Conservation (phyloP, 2,888 invertebrate species). For the Eupithecia subfuscata region DNA sequence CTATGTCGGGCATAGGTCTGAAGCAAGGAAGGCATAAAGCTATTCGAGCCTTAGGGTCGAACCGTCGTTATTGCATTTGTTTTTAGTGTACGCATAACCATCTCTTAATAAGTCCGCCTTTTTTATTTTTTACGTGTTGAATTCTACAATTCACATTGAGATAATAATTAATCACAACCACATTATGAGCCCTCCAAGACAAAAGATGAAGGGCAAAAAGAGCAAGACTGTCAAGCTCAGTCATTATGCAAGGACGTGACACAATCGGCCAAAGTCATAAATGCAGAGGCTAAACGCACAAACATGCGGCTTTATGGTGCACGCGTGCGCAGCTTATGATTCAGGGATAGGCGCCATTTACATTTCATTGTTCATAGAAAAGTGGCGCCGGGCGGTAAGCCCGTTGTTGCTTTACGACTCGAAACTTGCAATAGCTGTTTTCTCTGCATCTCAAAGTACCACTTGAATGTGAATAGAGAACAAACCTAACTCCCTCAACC, state of each 20-base stretch:
- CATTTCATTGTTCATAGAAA: slow-evolving; percentile 81
- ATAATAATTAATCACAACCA: too few species aligned
- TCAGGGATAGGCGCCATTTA: slow-evolving; percentile 75
- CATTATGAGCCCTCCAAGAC: too few species aligned
- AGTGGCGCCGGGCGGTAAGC: slow-evolving; percentile 74
- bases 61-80: too few species aligned
- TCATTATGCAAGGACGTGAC: slow-evolving; percentile 64
- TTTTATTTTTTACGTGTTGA: too few species aligned
- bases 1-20: too few species aligned
- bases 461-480: slow-evolving; percentile 63
- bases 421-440: slow-evolving; percentile 67
- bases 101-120: too few species aligned
- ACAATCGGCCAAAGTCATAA: slow-evolving; percentile 58
- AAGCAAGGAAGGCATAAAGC: too few species aligned
- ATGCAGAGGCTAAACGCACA: slow-evolving; percentile 54
- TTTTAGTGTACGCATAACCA: too few species aligned
- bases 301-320: slow-evolving; percentile 62
- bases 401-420: slow-evolving; percentile 76
- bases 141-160: too few species aligned
- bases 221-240: slow-evolving; percentile 33
- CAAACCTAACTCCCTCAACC: slow-evolving; percentile 53
- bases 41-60: too few species aligned
- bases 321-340: slow-evolving; percentile 74
- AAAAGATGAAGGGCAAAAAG: slow-evolving; percentile 18
- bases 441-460: slow-evolving; percentile 63